Percentiles rank a stretch among this genome's conserved stretches.
Conservation (phyloP, 2,113 vertebrate genomes). For the Otis tarda region DNA sequence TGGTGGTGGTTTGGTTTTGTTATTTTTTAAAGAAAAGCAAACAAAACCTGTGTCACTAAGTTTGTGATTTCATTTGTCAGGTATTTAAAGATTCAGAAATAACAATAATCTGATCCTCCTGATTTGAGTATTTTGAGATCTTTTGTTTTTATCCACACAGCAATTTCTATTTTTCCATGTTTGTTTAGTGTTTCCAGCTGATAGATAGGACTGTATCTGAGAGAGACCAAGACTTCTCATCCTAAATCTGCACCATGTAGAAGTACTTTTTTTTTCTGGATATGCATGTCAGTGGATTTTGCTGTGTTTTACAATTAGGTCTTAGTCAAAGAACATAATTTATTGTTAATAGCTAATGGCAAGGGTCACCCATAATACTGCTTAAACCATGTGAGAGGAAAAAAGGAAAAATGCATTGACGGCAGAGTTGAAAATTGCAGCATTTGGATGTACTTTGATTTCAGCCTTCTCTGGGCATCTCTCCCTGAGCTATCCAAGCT, state of each 20-base stretch:
- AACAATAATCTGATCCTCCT: not conserved
- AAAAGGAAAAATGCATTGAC: not conserved
- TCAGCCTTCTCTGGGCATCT: not conserved
- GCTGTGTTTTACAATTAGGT: not conserved
- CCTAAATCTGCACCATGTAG: not conserved
- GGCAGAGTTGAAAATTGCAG: not conserved
- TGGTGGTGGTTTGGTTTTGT: not conserved
- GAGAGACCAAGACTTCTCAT: not conserved
- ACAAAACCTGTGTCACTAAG: not conserved
- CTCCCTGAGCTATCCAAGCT: not conserved
- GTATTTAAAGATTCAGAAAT: not conserved
- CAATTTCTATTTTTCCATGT: not conserved
- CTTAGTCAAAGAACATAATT: not conserved
- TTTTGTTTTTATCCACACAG: not conserved
- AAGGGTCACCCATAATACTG: not conserved
- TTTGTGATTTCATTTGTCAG: not conserved
- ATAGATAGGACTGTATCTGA: not conserved
- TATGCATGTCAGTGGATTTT: not conserved
- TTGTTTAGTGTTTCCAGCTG: not conserved
- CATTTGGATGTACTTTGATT: not conserved
- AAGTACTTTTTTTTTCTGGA: not conserved
- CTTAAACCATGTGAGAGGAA: not conserved
- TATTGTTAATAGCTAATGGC: not conserved
- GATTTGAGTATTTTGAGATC: not conserved
- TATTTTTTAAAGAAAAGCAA: not conserved